Evolutionary conservation across 2,888 invertebrate genomes (phyloP).

Genomic region (Tineola bisselliella): DNA sequence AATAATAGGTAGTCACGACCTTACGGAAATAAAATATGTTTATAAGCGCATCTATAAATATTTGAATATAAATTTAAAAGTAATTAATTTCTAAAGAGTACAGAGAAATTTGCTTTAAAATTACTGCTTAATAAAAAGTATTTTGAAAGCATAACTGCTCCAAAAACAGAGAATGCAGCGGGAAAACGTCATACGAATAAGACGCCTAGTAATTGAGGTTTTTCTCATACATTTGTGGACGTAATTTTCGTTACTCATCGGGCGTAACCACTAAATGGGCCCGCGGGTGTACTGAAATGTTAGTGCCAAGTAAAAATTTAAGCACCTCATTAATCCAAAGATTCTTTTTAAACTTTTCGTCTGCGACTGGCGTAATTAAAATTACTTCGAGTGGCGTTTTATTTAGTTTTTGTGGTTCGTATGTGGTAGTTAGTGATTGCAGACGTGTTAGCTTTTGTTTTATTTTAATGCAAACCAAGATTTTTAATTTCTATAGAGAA

Average conservation of each 20-base stretch:
- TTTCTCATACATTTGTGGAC: background rate
- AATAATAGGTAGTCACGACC: too few relatives aligned
- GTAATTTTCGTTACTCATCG: conserved; percentile 16
- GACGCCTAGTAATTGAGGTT: background rate
- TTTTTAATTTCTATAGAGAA: too few relatives aligned
- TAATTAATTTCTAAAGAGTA: too few relatives aligned
- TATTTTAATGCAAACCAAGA: background rate
- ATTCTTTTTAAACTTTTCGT: conserved; percentile 32
- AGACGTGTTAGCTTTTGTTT: background rate
- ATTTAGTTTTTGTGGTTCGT: background rate
- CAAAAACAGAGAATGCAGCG: background rate
- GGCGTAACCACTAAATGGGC: conserved; percentile 21
- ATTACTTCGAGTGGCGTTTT: conserved; percentile 22
- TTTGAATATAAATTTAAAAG: too few relatives aligned
- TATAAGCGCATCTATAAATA: too few relatives aligned
- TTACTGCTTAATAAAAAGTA: too few relatives aligned
- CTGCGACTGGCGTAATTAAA: conserved; percentile 28
- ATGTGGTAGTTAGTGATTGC: background rate
- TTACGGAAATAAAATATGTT: too few relatives aligned
- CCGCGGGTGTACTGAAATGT: conserved; percentile 25
- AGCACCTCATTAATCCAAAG: conserved; percentile 37
- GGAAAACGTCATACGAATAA: background rate
- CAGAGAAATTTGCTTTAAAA: too few relatives aligned
- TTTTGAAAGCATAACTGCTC: background rate
- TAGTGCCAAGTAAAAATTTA: conserved; percentile 25